Conservation (phyloP, 2,888 invertebrate genomes). For the Ectropis crepuscularia region DNA sequence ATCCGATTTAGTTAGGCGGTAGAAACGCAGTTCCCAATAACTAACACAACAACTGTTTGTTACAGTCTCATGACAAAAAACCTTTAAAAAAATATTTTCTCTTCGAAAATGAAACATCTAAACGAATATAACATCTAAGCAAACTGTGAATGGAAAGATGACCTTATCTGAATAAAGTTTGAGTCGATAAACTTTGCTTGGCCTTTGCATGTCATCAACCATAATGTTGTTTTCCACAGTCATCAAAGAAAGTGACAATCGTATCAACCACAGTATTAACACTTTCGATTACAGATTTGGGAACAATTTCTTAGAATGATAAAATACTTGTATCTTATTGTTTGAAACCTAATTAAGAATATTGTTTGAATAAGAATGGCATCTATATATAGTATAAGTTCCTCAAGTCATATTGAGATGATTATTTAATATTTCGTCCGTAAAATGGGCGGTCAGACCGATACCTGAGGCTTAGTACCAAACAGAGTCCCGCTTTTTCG, state of each 20-base stretch:
- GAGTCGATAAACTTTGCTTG: slow-evolving; percentile 12
- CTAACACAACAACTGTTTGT: no score
- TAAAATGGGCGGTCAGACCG: no score
- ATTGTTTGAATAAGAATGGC: no score
- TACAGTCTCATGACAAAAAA: background rate
- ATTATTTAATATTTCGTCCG: no score
- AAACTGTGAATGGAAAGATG: slow-evolving; percentile 12
- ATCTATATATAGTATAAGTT: no score
- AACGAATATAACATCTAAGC: slow-evolving; percentile 1
- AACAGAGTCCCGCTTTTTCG: no score
- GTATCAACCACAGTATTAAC: slow-evolving; percentile 29
- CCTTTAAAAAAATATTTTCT: slow-evolving; percentile 10
- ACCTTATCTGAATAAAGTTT: slow-evolving; percentile 24
- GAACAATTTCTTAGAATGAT: slow-evolving; percentile 3
- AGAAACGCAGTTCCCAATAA: no score
- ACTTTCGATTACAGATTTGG: slow-evolving; percentile 28
- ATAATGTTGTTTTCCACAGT: slow-evolving; percentile 32
- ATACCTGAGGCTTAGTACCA: no score
- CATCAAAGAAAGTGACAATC: slow-evolving; percentile 32
- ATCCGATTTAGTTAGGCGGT: no score
- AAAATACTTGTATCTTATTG: background rate
- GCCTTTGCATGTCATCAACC: slow-evolving; percentile 33
- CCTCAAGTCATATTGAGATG: no score
- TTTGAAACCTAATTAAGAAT: slow-evolving; percentile 2
- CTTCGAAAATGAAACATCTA: slow-evolving; percentile 4